Evolutionary conservation across 2,113 vertebrate species (phyloP), one percentile per base, ranked within the genome.

Genomic region (Procavia capensis): DNA sequence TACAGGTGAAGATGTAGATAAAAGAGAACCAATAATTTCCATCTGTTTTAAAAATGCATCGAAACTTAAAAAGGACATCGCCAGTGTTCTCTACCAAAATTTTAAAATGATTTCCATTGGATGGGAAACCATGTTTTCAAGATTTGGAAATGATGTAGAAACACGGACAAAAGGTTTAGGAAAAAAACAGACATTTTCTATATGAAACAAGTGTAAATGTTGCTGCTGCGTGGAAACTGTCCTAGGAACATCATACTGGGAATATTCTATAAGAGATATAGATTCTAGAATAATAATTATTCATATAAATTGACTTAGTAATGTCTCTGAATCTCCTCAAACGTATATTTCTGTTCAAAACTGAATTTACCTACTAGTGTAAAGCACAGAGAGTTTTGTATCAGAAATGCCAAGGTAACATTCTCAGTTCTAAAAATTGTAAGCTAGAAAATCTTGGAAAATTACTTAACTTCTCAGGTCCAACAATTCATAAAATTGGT

Each of bases 311-410:
- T 79, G 24, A 29, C 22, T 64, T 95, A 54, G 54, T 59, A 76
- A 5, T 9, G 10, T 78, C n/a, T 29, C 50, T 85, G 7, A 89
- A 24, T 95, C 14, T 59, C 6, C 64, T 94, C 29, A 64, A 84
- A 72, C 47, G 72, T 91, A n/a, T 59, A 90, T 92, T 93, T 87
- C 16, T 68, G 34, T 78, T 66, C 9, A 84, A 85, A 90, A 82
- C 31, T 63, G 3, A 95, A 70, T 76, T 85, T 74, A 76, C 20
- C 25, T 75, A 19, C 24, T 91, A 4, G 9, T 64, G 45, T 85
- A 78, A 6, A 59, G 5, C 61, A 8, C 4, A 3, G 79, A 78
- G 27, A 2, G 0, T 84, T 85, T 93, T 91, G 43, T 79, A 50
- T 83, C 17, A 63, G 59, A 86, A 90, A 91, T 34, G 6, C 50